Evolutionary conservation across 92 coral and sea anemone species (phyloP).

Genomic region (Ricordea florida): DNA sequence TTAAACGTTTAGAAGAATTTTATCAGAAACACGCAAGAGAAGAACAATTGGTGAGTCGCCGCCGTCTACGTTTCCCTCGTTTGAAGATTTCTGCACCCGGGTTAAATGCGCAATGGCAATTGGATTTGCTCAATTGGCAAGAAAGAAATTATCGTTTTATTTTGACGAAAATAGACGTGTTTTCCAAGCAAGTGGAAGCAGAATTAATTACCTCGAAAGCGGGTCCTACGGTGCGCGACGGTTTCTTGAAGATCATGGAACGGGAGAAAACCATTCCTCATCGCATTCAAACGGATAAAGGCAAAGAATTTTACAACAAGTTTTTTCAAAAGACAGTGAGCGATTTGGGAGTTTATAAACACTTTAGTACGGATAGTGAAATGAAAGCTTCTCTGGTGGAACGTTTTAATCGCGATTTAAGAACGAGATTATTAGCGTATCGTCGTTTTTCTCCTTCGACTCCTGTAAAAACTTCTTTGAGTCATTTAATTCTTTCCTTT

Average conservation of each 20-base stretch:
- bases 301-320: background rate
- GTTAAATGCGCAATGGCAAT: too few species aligned
- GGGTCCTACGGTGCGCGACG: background rate
- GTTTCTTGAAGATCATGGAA: too few species aligned
- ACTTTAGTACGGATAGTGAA: background rate
- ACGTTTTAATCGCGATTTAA: background rate
- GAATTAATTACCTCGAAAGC: background rate
- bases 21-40: background rate
- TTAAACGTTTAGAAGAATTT: background rate
- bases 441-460: background rate
- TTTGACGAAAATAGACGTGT: background rate
- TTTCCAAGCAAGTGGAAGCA: background rate
- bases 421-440: background rate
- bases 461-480: background rate
- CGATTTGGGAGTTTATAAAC: background rate
- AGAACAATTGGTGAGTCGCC: background rate
- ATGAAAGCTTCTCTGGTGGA: background rate
- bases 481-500: background rate
- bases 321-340: background rate
- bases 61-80: background rate
- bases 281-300: background rate
- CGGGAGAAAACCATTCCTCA: background rate
- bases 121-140: too few species aligned
- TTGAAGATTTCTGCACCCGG: background rate
- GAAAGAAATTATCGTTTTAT: background rate